Evolutionary conservation across 2,113 vertebrate species (phyloP), one percentile per base, ranked within the genome.

Genomic region (Thamnaconus septentrionalis): DNA sequence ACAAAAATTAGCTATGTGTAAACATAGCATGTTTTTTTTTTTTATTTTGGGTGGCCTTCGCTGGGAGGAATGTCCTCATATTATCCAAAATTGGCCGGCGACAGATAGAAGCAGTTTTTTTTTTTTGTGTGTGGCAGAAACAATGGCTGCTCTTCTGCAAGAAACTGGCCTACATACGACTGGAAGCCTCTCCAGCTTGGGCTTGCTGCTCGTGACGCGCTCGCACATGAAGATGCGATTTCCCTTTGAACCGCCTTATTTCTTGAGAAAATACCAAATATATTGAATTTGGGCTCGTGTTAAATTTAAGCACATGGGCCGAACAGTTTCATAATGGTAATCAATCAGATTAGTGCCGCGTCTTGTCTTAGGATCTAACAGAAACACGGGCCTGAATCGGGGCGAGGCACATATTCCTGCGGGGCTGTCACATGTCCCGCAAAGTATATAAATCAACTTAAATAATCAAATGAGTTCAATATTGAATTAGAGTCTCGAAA

Each of bases 251-350:
- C 52, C 57, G 51, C 64, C 62, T 84, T 66, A 85, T 86, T 82
- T 72, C 74, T 87, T 85, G 79, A 83, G 69, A 86, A 86, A 86
- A 88, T 87, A 79, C 76, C 75, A 61, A 53, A 59, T 68, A 53
- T 82, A 79, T 79, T 81, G 56, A 56, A 85, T 86, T 87, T 79
- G 44, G 73, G 55, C 64, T 44, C 31, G 61, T 70, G 70, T 84
- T 75, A 75, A 77, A 83, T 80, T 66, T 64, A 67, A 71, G 67
- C 77, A 78, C 81, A 78, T 77, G 73, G 56, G 54, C 66, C 53
- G 48, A 82, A 57, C 49, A 52, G 62, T 79, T 81, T 60, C 54
- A 61, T 56, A 62, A 78, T 53, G 54, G 65, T 86, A 79, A 75
- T 80, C 58, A 77, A 86, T 80, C 71, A 44, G 65, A 76, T 89